Percentiles rank a stretch among this genome's conserved stretches.
Conservation (phyloP, 2,888 invertebrate species). For the Salticus scenicus region DNA sequence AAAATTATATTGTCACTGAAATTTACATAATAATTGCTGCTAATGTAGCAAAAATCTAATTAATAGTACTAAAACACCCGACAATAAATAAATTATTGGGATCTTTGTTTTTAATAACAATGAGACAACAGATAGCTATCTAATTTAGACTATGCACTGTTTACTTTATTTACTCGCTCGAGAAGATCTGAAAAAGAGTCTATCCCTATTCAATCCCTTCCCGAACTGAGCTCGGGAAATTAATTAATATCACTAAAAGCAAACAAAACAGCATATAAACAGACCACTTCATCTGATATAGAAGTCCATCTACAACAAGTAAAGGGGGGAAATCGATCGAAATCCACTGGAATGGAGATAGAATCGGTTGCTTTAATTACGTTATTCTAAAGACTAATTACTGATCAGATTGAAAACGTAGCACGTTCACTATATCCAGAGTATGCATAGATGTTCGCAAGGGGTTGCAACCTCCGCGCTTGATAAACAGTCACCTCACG, state of each 20-base stretch:
- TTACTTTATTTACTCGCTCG: too few relatives aligned
- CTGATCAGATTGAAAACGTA: conserved; percentile 24
- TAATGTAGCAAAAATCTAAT: too few relatives aligned
- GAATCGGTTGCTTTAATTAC: conserved; percentile 31
- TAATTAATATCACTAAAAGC: conserved; percentile 32
- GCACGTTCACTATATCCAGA: not conserved
- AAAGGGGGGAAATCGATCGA: conserved; percentile 13
- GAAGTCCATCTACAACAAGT: not conserved
- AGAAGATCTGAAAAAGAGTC: too few relatives aligned
- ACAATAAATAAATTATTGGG: too few relatives aligned
- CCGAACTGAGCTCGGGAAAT: not conserved
- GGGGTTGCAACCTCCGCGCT: not conserved
- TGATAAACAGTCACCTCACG: conserved; percentile 20
- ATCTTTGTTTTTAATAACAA: too few relatives aligned
- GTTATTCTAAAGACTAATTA: conserved; percentile 33
- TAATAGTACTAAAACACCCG: too few relatives aligned
- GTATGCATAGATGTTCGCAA: conserved; percentile 7
- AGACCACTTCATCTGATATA: conserved; percentile 20
- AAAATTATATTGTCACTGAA: too few relatives aligned
- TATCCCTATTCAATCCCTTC: too few relatives aligned
- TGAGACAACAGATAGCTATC: too few relatives aligned
- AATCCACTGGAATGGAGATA: conserved; percentile 18
- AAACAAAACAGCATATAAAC: conserved; percentile 17
- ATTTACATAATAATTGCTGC: too few relatives aligned
- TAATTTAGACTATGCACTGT: too few relatives aligned